Percentiles rank a stretch among this genome's conserved stretches.
phyloP scores from a whole-genome alignment of 2,113 vertebrate genomes.

The Sturnira hondurensis region DNA sequence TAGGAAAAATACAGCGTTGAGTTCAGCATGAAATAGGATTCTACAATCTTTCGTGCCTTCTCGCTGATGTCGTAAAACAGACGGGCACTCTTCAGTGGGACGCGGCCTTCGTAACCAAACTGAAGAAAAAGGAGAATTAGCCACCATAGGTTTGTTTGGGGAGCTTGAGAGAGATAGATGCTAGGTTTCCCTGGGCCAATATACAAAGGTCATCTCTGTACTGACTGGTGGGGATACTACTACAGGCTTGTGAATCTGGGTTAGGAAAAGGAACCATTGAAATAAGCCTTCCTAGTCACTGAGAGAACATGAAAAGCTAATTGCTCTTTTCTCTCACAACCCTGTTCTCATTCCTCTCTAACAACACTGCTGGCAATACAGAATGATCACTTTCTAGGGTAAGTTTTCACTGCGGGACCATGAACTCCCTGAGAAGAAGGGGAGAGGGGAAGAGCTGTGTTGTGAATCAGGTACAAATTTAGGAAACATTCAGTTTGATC shows the following conservation, averaged over 20 bases:
- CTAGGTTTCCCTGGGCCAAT: neutral
- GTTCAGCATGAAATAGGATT: constrained; percentile 97
- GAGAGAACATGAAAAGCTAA: neutral
- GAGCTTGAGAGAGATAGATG: neutral
- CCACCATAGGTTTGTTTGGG: neutral
- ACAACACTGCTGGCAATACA: neutral
- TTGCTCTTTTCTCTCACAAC: neutral
- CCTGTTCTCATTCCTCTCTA: neutral
- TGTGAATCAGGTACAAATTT: neutral
- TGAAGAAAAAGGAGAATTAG: constrained; percentile 61
- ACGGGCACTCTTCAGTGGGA: constrained; percentile 90
- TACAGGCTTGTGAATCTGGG: neutral
- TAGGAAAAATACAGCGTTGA: constrained; percentile 97
- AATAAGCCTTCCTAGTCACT: neutral
- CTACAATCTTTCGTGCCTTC: constrained; percentile 89
- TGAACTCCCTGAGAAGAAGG: neutral
- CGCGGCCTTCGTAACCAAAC: constrained; percentile 92
- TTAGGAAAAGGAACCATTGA: neutral
- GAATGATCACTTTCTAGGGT: neutral
- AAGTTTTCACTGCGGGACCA: neutral
- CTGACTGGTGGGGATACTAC: too few relatives aligned
- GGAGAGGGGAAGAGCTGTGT: neutral
- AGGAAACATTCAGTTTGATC: neutral
- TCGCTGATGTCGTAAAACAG: constrained; percentile 96
- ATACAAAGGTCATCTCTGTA: fast-evolving